These are phyloP conservation scores for Idaea straminata DNA, from an alignment of 2,888 invertebrate species.

Conservation along the genomic window DNA sequence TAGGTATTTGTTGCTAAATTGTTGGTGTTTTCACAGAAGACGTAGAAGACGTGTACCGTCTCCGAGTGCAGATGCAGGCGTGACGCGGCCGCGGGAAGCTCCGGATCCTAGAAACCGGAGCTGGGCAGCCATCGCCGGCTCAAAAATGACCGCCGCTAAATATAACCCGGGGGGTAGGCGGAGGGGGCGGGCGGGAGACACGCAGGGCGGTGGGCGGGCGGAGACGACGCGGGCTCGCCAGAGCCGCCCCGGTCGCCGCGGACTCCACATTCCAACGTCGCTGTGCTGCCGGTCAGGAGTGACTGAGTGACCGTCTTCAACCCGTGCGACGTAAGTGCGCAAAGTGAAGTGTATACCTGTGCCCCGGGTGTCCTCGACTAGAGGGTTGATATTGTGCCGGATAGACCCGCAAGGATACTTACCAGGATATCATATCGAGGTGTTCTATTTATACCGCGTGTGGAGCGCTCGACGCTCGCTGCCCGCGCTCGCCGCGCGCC, in stretches of 20 bases:
- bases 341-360: conserved; percentile 45
- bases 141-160: conserved; percentile 71
- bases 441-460: conserved; percentile 40
- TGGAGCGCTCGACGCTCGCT: conserved; percentile 55
- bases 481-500: conserved; percentile 51
- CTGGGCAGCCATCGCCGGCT: conserved; percentile 63
- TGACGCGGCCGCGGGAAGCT: conserved; percentile 36
- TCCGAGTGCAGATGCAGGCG: conserved; percentile 41
- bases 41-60: neutral
- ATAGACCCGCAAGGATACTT: neutral
- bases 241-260: conserved; percentile 85
- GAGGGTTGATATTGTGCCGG: conserved; percentile 46
- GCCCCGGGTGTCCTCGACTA: conserved; percentile 33
- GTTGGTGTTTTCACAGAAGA: neutral
- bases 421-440: conserved; percentile 18
- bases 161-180: conserved; percentile 45
- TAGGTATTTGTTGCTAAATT: conserved; percentile 21
- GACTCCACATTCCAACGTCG: conserved; percentile 86
- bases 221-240: conserved; percentile 56
- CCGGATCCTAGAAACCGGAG: conserved; percentile 69
- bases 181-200: conserved; percentile 25
- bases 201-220: conserved; percentile 37
- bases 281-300: conserved; percentile 73
- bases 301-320: conserved; percentile 76
- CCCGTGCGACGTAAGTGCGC: conserved; percentile 80